Evolutionary conservation across 2,888 invertebrate species (phyloP), one percentile per base, ranked within the genome.

Genomic region (Calliopum simillimum): DNA sequence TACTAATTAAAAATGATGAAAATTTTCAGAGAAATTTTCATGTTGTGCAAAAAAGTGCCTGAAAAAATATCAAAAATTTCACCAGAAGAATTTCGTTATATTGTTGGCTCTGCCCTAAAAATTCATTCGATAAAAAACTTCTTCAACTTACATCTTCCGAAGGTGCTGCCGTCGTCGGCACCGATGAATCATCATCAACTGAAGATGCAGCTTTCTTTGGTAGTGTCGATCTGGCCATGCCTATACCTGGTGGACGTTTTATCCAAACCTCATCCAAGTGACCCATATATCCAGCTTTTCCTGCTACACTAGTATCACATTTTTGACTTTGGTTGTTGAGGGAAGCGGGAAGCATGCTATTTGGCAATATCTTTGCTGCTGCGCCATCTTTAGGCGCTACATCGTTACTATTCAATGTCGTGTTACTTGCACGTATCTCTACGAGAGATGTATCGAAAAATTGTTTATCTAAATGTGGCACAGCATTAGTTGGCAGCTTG

Each of bases 381-480:
- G 64, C 43, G 46, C 46, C 14, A 14, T 11, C 11, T 14, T 46
- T 11, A 11, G 11, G 46, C 19, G 49, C 12, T 49, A 8, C 16
- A 2, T 5, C 58, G 19, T 47, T 41, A 2, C 23, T 6, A 41
- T 55, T 21, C 33, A 33, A 33, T 33, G 33, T 33, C 5, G 33
- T 8, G 33, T 33, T 33, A 33, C 33, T 33, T 5, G 85, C 77
- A 19, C 93, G 92, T 86, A 94, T 93, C 86, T 93, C 94, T 78
- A 94, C 91, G 76, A 94, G 87, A 74, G 93, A 93, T 77, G 92
- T 91, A 86, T 94, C 94, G 82, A 94, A 94, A 88, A 93, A 95
- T 75, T 91, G 88, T 81, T 92, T 92, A 85, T 94, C 94, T 74
- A 91, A 88, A 85, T 94, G 94, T 3, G 91, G 92, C 21, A 75